Evolutionary conservation across 1,140 invertebrate species (phyloP).

Genomic region (Zeugodacus cucurbitae): DNA sequence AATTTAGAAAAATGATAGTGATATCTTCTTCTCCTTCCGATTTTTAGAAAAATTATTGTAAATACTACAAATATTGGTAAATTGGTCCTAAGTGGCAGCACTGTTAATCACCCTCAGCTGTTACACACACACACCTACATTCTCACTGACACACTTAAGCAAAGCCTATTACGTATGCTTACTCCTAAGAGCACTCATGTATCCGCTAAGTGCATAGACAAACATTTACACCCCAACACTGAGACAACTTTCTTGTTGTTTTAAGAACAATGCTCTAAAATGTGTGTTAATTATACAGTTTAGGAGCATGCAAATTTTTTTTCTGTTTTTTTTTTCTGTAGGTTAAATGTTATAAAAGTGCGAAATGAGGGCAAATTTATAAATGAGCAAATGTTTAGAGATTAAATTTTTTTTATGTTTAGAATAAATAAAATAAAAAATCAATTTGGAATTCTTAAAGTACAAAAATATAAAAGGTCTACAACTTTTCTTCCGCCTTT

Average conservation of each 20-base stretch:
- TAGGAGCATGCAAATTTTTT: background rate
- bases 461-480: too few relatives aligned
- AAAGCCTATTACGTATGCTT: background rate
- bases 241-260: background rate
- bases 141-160: background rate
- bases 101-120: background rate
- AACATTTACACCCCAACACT: background rate
- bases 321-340: background rate
- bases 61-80: too few relatives aligned
- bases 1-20: too few relatives aligned
- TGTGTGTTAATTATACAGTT: background rate
- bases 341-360: background rate
- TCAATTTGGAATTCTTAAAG: too few relatives aligned
- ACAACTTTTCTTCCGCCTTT: too few relatives aligned
- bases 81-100: background rate
- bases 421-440: too few relatives aligned
- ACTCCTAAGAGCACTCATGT: background rate
- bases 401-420: too few relatives aligned
- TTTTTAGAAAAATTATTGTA: too few relatives aligned
- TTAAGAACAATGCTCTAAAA: background rate
- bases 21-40: too few relatives aligned
- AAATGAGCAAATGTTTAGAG: background rate
- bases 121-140: background rate
- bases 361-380: background rate
- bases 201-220: background rate